Evolutionary conservation across 1,140 invertebrate genomes (phyloP), one percentile per base, ranked within the genome.

Genomic region (Planococcus citri): DNA sequence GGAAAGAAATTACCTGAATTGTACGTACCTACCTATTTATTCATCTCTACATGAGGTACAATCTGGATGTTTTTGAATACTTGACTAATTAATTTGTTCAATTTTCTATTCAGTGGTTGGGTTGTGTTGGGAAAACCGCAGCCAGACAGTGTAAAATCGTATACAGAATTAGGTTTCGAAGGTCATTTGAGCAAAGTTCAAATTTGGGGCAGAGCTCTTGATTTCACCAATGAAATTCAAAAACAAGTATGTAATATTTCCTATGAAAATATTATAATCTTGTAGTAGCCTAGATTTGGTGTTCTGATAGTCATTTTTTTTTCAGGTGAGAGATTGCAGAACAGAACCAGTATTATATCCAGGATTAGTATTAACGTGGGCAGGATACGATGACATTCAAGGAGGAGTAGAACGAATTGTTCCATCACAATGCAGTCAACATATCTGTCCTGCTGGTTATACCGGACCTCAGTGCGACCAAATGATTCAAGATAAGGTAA

Each of bases 101-200:
- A 60, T 73, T 17, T 27, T 41, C 6, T 37, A 12, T 22, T 74
- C 73, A 94, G 91, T 81, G 88, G 89, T 17, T 98, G 94, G 93
- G 85, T 94, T 22, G 92, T 92, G 9, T 80, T 98, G 41, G 95
- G 95, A 38, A 91, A 94, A 76, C 91, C 92, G 29, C 86, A 90
- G 76, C 83, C 84, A n/a, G 83, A 84, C 69, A 84, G 86, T 75
- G 79, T 85, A 8, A 89, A 88, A 74, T 84, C 88, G 0, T 91
- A 90, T 74, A 87, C 88, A 0, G 89, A 92, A 78, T 82, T 86
- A 20, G 93, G 94, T 10, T 98, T 98, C 86, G 90, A 94, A 81
- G 96, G 96, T 20, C 90, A 92, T 75, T 77, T 98, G 17, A 96
- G 92, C 25, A 94, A 96, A 79, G 88, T 97, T 24, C 94, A 97